Evolutionary conservation across 2,113 vertebrate species (phyloP).

Genomic region (Corapipo altera): DNA sequence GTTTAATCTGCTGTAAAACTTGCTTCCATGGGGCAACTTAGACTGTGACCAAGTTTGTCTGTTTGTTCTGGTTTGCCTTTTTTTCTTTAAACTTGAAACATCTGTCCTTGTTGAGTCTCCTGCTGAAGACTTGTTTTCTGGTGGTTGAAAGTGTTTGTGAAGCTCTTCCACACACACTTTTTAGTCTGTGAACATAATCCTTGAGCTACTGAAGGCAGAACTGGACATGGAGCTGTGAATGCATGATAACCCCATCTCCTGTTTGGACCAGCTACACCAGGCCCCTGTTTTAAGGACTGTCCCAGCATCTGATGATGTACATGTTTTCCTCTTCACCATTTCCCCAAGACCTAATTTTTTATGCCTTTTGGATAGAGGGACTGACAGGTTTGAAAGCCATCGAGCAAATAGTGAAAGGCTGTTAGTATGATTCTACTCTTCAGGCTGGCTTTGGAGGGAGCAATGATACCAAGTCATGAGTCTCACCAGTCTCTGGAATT

Average conservation of each 20-base stretch:
- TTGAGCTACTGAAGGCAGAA: background rate
- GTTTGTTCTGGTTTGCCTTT: background rate
- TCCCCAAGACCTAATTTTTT: background rate
- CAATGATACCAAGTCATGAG: background rate
- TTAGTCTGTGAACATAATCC: background rate
- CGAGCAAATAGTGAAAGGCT: background rate
- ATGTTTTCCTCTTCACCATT: background rate
- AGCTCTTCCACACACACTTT: background rate
- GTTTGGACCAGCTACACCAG: background rate
- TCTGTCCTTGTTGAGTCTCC: background rate
- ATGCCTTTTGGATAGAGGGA: background rate
- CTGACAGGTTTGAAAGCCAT: background rate
- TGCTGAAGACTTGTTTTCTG: background rate
- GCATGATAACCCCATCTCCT: background rate
- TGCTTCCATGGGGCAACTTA: background rate
- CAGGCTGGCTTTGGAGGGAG: background rate
- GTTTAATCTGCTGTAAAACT: background rate
- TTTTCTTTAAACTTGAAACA: background rate
- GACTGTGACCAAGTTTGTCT: background rate
- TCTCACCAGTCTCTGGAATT: background rate
- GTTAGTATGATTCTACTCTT: background rate
- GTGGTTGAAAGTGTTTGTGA: background rate
- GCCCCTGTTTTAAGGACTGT: background rate
- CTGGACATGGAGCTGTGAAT: background rate
- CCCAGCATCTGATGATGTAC: background rate